Conservation (phyloP, 2,113 vertebrate genomes). For the Athene noctua region DNA sequence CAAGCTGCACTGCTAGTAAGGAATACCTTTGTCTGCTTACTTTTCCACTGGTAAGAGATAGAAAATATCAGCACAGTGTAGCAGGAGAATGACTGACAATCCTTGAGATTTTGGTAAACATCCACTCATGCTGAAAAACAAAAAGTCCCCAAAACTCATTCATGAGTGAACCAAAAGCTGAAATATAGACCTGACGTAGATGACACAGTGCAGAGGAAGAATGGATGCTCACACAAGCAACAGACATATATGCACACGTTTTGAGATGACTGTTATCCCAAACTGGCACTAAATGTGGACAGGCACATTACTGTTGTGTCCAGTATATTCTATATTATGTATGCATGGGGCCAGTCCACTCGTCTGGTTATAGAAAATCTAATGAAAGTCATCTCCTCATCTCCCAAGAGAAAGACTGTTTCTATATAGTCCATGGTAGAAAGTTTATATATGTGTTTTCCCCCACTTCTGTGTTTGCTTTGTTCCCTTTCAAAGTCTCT, state of each 20-base stretch:
- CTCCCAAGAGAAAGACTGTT: not conserved
- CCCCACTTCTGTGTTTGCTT: not conserved
- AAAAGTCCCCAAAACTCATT: not conserved
- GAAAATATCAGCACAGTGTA: not conserved
- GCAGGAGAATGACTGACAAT: not conserved
- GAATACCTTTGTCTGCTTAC: not conserved
- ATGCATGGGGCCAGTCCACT: not conserved
- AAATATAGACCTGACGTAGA: rapidly evolving
- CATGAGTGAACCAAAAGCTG: not conserved
- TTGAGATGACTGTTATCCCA: not conserved
- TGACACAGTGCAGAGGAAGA: not conserved
- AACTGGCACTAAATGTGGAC: not conserved
- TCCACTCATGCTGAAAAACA: not conserved
- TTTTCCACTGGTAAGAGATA: not conserved
- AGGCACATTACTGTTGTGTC: rapidly evolving
- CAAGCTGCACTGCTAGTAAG: not conserved
- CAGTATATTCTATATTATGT: rapidly evolving
- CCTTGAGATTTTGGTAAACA: not conserved
- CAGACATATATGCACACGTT: not conserved
- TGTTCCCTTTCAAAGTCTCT: not conserved
- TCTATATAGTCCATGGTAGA: not conserved
- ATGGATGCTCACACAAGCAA: not conserved
- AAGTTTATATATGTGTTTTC: not conserved
- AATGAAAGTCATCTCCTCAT: not conserved
- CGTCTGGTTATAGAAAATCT: not conserved